Percentiles rank a stretch among this genome's conserved stretches.
These are phyloP conservation scores for Mesorhabditis sp. DNA, from an alignment of 2,888 invertebrate species.

Conservation along the genomic window DNA sequence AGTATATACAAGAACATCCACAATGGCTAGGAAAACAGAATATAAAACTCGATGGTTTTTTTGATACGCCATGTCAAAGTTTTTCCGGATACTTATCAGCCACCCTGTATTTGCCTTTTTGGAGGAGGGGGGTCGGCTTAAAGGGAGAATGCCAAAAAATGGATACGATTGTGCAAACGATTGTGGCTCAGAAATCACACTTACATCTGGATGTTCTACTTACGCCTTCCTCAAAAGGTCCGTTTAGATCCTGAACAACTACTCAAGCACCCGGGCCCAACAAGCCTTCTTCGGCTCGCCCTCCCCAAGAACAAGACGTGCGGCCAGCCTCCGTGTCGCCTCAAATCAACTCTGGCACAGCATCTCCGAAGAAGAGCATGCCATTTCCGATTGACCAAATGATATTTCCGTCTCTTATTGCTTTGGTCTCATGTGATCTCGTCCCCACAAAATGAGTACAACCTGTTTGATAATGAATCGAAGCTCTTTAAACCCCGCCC, in stretches of 20 bases:
- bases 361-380: neutral
- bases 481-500: too few species aligned
- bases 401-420: too few species aligned
- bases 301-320: neutral
- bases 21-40: too few species aligned
- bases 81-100: too few species aligned
- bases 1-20: too few species aligned
- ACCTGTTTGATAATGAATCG: too few species aligned
- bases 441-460: too few species aligned
- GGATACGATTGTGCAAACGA: too few species aligned
- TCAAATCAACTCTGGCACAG: constrained; percentile 3
- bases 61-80: too few species aligned
- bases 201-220: neutral
- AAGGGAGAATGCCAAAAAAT: neutral
- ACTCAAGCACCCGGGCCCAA: neutral
- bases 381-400: too few species aligned
- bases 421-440: too few species aligned
- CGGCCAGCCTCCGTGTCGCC: constrained; percentile 3
- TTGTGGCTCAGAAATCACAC: neutral
- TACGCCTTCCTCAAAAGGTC: neutral
- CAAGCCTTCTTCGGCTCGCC: neutral
- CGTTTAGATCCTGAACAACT: constrained; percentile 6
- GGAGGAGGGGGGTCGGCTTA: neutral
- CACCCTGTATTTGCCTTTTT: neutral
- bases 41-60: too few species aligned